Evolutionary conservation across 2,888 invertebrate genomes (phyloP), one percentile per base, ranked within the genome.

Genomic region (Phalera bucephala): DNA sequence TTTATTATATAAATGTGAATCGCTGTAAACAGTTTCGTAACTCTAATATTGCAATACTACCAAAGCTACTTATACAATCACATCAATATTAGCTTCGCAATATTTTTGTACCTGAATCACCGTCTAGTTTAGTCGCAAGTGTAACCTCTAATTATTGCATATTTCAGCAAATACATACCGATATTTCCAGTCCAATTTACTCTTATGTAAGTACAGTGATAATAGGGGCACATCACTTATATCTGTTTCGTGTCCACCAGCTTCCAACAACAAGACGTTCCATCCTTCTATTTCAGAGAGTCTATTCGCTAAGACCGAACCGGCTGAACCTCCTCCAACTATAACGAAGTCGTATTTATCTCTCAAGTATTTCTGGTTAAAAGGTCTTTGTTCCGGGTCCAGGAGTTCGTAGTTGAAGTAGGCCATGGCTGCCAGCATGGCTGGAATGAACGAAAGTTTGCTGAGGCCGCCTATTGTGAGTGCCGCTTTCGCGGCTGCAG

Each of bases 121-220:
- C n/a, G n/a, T n/a, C n/a, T n/a, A n/a, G n/a, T n/a, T n/a, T n/a
- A n/a, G n/a, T n/a, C n/a, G n/a, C n/a, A n/a, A n/a, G n/a, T n/a
- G n/a, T n/a, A n/a, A n/a, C n/a, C n/a, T n/a, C n/a, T n/a, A n/a
- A n/a, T n/a, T n/a, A n/a, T n/a, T n/a, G 9, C 12, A 27, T 28
- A 29, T 39, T 26, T 22, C 8, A 22, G 1, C 5, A 10, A 29
- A 29, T 29, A 58, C 72, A 71, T 70, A 94, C 93, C 94, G 92
- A 81, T 96, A 97, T 64, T 96, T 95, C 97, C 97, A 97, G 77
- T 97, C 97, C 63, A 96, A 74, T 88, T 95, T 95, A 72, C 96
- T 96, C 64, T 96, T 95, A 78, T 97, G 97, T 64, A 97, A 90
- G 76, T 96, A 97, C 28, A 97, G 75, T 25, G 96, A 96, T n/a